phyloP scores from a whole-genome alignment of 2,888 invertebrate species.

The Capitulum mitella region DNA sequence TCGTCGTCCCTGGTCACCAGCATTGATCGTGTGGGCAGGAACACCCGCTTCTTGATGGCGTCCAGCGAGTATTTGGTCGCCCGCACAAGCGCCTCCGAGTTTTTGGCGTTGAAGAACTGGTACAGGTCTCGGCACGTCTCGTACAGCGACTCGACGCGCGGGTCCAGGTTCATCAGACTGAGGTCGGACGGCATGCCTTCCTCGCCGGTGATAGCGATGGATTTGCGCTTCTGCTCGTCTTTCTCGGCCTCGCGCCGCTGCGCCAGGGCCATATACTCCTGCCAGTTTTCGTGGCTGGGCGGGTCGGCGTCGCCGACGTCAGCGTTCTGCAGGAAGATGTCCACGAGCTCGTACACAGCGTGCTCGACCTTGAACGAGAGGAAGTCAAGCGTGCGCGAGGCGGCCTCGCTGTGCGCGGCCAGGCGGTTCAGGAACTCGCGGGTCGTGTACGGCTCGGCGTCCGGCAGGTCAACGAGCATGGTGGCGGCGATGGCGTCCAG shows the following conservation, averaged over 20 bases:
- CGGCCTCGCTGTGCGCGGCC: conserved; percentile 50
- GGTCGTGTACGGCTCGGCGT: conserved; percentile 54
- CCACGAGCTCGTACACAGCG: conserved; percentile 66
- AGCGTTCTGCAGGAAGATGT: conserved; percentile 62
- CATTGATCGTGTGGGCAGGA: conserved; percentile 48
- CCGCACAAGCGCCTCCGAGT: conserved; percentile 64
- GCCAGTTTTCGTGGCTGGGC: not conserved
- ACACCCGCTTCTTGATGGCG: conserved; percentile 55
- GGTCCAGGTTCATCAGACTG: not conserved
- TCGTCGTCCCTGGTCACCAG: conserved; percentile 30
- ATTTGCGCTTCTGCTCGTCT: not conserved
- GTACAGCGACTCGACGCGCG: conserved; percentile 49
- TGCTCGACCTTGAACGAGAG: conserved; percentile 63
- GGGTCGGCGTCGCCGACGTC: conserved; percentile 51
- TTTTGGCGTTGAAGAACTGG: conserved; percentile 67
- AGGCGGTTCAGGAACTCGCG: conserved; percentile 57
- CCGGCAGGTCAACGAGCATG: conserved; percentile 56
- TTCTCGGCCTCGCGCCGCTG: not conserved
- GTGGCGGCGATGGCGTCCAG: conserved; percentile 56
- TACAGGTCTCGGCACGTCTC: conserved; percentile 74
- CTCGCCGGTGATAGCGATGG: not conserved
- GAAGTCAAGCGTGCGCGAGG: conserved; percentile 50
- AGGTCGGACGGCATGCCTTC: not conserved
- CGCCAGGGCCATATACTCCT: not conserved
- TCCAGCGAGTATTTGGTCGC: conserved; percentile 67